phyloP scores from a whole-genome alignment of 2,888 invertebrate genomes.

The Periphyllus acericola region DNA sequence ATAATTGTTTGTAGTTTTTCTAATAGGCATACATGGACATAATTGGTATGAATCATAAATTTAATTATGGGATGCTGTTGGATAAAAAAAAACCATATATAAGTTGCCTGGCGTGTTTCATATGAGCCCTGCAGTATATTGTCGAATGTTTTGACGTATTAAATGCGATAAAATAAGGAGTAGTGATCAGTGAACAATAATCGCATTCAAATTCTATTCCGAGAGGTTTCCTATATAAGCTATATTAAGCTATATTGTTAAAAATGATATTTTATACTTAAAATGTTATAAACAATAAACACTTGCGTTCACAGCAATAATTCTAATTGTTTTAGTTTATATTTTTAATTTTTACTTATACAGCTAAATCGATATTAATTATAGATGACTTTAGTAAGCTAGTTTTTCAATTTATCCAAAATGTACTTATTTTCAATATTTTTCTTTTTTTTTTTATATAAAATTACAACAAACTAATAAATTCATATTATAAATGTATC shows the following conservation, averaged over 20 bases:
- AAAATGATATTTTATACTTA: background rate
- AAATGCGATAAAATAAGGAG: background rate
- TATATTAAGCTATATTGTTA: background rate
- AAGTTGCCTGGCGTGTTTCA: background rate
- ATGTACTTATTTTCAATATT: background rate
- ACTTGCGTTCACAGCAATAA: background rate
- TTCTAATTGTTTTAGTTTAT: background rate
- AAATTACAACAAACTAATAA: background rate
- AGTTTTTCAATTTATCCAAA: background rate
- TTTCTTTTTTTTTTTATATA: background rate
- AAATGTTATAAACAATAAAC: background rate
- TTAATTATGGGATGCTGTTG: background rate
- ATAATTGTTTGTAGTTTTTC: conserved; percentile 10
- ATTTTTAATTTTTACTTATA: background rate
- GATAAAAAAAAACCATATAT: background rate
- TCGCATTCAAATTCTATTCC: too few species aligned
- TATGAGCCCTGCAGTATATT: background rate
- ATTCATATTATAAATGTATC: background rate
- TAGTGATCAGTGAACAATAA: background rate
- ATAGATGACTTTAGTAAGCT: background rate
- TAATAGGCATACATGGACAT: background rate
- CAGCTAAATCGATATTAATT: background rate
- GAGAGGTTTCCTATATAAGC: too few species aligned
- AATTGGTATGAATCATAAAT: conserved; percentile 27
- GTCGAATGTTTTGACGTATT: background rate